phyloP scores from a whole-genome alignment of 2,113 vertebrate genomes.

The Odocoileus virginianus region DNA sequence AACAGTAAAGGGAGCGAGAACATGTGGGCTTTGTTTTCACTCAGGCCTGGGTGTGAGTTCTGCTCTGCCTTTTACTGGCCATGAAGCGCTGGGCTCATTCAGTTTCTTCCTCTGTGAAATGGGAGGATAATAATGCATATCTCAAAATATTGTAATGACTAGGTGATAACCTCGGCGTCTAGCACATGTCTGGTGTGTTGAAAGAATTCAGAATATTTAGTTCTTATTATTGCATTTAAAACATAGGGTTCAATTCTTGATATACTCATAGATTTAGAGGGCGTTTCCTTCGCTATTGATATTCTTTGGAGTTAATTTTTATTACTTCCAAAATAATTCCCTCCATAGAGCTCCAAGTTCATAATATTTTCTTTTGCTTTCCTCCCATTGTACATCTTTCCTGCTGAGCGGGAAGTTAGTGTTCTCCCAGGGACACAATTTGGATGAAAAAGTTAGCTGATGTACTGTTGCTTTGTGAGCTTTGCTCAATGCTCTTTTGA shows the following conservation, averaged over 20 bases:
- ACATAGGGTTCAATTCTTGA: neutral
- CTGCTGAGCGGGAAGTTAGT: conserved; percentile 13
- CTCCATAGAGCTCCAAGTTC: neutral
- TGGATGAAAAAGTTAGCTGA: neutral
- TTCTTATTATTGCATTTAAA: neutral
- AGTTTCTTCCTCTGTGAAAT: neutral
- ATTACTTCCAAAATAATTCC: conserved; percentile 11
- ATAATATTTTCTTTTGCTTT: conserved; percentile 45
- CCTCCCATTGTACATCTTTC: neutral
- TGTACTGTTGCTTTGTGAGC: neutral
- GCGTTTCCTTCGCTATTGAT: neutral
- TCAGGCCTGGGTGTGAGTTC: neutral
- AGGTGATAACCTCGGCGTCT: neutral
- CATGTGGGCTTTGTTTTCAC: neutral
- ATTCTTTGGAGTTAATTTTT: conserved; percentile 29
- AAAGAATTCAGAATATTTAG: neutral
- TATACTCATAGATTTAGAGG: neutral
- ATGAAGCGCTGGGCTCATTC: neutral
- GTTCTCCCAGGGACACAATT: neutral
- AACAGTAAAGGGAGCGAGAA: neutral
- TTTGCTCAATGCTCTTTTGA: neutral
- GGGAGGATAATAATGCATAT: neutral
- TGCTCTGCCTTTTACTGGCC: neutral
- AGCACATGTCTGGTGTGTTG: neutral
- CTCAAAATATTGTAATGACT: neutral